Conservation (phyloP, 92 coral and sea anemone genomes). For the Phymanthus crucifer region DNA sequence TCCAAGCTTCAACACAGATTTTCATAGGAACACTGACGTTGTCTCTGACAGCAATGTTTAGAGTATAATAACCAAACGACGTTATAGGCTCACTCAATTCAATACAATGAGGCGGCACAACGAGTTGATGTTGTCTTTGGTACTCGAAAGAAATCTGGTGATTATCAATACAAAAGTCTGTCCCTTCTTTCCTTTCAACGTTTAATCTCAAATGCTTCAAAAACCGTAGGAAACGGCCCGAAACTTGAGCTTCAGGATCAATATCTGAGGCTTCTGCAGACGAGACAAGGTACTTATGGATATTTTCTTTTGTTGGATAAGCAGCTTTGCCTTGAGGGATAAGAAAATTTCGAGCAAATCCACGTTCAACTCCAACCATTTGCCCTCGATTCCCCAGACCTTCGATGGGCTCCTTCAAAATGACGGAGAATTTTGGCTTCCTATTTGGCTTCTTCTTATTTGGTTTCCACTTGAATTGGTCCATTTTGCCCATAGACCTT, state of each 20-base stretch:
- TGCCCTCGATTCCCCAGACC: conserved; percentile 85
- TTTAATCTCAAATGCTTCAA: conserved; percentile 62
- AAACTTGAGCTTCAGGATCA: conserved; percentile 61
- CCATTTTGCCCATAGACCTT: conserved; percentile 87
- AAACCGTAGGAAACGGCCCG: conserved; percentile 66
- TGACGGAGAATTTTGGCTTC: conserved; percentile 74
- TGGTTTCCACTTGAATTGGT: conserved; percentile 80
- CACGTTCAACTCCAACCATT: conserved; percentile 84
- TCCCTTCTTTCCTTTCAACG: conserved; percentile 66
- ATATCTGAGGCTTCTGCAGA: conserved; percentile 52
- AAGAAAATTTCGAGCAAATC: conserved; percentile 81
- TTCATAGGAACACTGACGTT: conserved; percentile 65
- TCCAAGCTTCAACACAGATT: conserved; percentile 71
- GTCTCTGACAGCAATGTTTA: conserved; percentile 69
- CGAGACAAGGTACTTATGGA: conserved; percentile 55
- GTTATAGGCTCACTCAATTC: conserved; percentile 67
- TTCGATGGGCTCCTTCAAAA: conserved; percentile 74
- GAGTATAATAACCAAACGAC: conserved; percentile 70
- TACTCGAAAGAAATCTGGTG: conserved; percentile 85
- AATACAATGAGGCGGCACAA: conserved; percentile 85
- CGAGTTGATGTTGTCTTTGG: conserved; percentile 71
- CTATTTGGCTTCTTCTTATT: conserved; percentile 80
- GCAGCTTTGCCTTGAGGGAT: conserved; percentile 85
- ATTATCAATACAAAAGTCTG: conserved; percentile 60
- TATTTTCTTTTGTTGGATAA: conserved; percentile 90